Base-by-base conservation (phyloP, 2,888 invertebrate genomes). In the Lithophane socia region DNA sequence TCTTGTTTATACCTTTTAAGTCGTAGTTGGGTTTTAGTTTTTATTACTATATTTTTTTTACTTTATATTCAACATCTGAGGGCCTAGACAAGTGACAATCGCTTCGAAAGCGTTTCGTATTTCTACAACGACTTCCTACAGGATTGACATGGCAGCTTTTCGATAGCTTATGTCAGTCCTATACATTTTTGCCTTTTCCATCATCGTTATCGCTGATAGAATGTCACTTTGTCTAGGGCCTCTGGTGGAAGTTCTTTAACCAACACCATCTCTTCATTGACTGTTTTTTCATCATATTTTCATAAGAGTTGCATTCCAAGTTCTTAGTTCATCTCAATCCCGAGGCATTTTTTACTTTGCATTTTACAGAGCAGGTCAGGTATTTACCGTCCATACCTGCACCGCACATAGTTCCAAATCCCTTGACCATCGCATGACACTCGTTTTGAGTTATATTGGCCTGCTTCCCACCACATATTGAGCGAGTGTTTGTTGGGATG, bases 281-380 rank as follows among this genome's bases (percentile, higher is more conserved):
- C 16, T 44, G 16, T 21, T n/a, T n/a, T 49, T n/a, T 18, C 13
- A 71, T 73, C 3, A 70, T 52, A 21, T 70, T 70, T 67, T 49
- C 29, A 21, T 21, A 67, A 49, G 18, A 67, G 1, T 9, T 49
- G 2, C 4, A 21, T 56, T 72, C 21, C 29, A 72, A 12, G 16
- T 12, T 70, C 3, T 24, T 21, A 54, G 21, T 71, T 16, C 24
- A 16, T 73, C 16, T 56, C 8, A 21, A 54, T 24, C 24, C 18
- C 10, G 3, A 13, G 13, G 18, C 24, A 18, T 12, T 10, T 72
- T n/a, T 18, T 71, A 37, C 42, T 24, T 54, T 21, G 24, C 37
- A 69, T 42, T 42, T 54, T 73, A 10, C 13, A 52, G 24, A 24
- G 24, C 18, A 37, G 8, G 7, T 42, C 24, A 44, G n/a, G 1